Evolutionary conservation across 2,113 vertebrate species (phyloP), one percentile per base, ranked within the genome.

Genomic region (Corapipo altera): DNA sequence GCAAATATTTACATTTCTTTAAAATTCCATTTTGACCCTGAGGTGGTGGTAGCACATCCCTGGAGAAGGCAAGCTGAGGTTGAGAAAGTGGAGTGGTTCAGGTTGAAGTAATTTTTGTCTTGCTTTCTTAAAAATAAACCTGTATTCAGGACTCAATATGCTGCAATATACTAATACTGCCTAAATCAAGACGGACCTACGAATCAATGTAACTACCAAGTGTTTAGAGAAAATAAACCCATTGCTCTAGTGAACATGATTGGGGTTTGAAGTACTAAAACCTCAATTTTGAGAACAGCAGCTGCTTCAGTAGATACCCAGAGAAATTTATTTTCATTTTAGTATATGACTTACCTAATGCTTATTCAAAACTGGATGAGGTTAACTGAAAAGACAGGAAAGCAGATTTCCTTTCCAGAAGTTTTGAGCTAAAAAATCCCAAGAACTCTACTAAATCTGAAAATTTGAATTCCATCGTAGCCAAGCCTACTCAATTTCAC

Each of bases 1-100:
- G 28, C 84, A 90, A 97, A 92, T 95, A 81, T 72, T 95, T 95
- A 72, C 69, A n/a, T 84, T 77, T 86, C 83, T 92, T 76, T 44
- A 48, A 86, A 74, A 74, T 77, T 95, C 65, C 81, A 11, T 54
- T 92, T 89, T 91, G 83, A 71, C 73, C 57, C 58, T 43, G 61
- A 72, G 70, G 43, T 94, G 52, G 11, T 93, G 57, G 83, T 75
- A 82, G 65, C 49, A 46, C 37, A 51, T 86, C 83, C 44, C 48
- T 81, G 73, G 83, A 83, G 83, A 67, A 92, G 76, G 39, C 61
- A 75, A 52, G 20, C 30, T 55, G 91, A 57, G 33, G 33, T 59
- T 84, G 86, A 67, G 43, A 55, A 89, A 74, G 35, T 48, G 41
- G 21, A 33, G 16, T 80, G 61, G 52, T 78, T 92, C 55, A 37